These are phyloP conservation scores for Hycleus cichorii DNA, from an alignment of 1,140 invertebrate species.

Conservation along the genomic window DNA sequence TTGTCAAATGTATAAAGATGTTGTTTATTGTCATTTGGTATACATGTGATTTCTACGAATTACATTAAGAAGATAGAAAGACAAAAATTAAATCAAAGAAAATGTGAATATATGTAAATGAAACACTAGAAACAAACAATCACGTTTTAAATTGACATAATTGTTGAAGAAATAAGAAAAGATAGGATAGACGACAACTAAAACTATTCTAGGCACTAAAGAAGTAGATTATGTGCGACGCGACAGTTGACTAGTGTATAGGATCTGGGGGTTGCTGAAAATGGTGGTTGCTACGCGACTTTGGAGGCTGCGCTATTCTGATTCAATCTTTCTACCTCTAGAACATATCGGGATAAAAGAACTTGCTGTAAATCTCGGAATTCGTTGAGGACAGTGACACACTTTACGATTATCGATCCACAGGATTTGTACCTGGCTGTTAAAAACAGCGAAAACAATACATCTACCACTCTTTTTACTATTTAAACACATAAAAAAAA, in stretches of 20 bases:
- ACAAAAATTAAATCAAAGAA: too few relatives aligned
- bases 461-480: too few relatives aligned
- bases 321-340: neutral
- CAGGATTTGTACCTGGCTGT: too few relatives aligned
- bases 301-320: conserved; percentile 8
- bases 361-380: too few relatives aligned
- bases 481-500: too few relatives aligned
- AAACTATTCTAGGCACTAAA: conserved; percentile 10
- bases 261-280: neutral
- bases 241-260: neutral
- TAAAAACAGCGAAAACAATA: too few relatives aligned
- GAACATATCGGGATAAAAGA: too few relatives aligned
- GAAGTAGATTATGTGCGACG: conserved; percentile 1
- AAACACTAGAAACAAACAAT: neutral
- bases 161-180: neutral
- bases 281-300: conserved; percentile 15
- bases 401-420: too few relatives aligned
- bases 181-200: conserved; percentile 2
- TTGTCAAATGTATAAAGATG: neutral
- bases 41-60: neutral
- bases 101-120: neutral
- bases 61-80: neutral
- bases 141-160: neutral
- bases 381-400: too few relatives aligned
- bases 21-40: conserved; percentile 7